A percentile compares a stretch with the other conserved stretches of the same genome.
Evolutionary conservation across 2,888 invertebrate species (phyloP).

Genomic region (Tribolium freemani): DNA sequence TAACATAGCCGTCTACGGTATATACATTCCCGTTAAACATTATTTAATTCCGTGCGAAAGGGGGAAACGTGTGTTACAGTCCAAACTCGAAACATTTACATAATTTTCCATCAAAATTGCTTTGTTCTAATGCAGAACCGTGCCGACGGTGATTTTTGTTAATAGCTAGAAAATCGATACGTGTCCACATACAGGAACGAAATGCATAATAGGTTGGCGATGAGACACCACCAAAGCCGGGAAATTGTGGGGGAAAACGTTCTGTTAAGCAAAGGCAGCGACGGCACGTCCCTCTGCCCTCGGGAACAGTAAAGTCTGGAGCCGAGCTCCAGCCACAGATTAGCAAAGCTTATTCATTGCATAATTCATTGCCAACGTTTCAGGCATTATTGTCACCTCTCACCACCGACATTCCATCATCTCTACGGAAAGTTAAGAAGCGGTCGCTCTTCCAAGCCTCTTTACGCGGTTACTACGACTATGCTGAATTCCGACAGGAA

Average conservation of each 20-base stretch:
- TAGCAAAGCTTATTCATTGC: slow-evolving; percentile 63
- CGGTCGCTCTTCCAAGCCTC: slow-evolving; percentile 13
- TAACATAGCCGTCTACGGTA: background rate
- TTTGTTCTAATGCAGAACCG: slow-evolving; percentile 12
- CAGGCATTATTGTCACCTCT: slow-evolving; percentile 63
- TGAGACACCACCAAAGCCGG: background rate
- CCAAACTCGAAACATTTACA: slow-evolving; percentile 10
- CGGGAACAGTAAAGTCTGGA: slow-evolving; percentile 58
- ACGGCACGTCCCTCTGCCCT: slow-evolving; percentile 51
- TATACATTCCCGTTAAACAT: slow-evolving; percentile 1
- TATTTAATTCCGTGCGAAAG: slow-evolving; percentile 20
- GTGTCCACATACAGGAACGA: slow-evolving; percentile 1
- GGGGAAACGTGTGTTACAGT: slow-evolving; percentile 2
- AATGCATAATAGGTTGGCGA: background rate
- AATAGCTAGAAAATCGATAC: slow-evolving; percentile 2
- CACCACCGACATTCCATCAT: slow-evolving; percentile 61
- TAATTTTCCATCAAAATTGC: slow-evolving; percentile 19
- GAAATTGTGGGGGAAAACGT: background rate
- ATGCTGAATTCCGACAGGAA: slow-evolving; percentile 14
- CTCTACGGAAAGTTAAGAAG: slow-evolving; percentile 31
- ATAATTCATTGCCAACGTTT: slow-evolving; percentile 62
- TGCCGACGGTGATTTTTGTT: slow-evolving; percentile 22
- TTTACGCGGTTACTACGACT: slow-evolving; percentile 23
- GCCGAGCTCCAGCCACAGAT: slow-evolving; percentile 60
- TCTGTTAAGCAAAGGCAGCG: slow-evolving; percentile 23